Conservation (phyloP, 2,888 invertebrate genomes). For the Nematopogon swammerdamellus region DNA sequence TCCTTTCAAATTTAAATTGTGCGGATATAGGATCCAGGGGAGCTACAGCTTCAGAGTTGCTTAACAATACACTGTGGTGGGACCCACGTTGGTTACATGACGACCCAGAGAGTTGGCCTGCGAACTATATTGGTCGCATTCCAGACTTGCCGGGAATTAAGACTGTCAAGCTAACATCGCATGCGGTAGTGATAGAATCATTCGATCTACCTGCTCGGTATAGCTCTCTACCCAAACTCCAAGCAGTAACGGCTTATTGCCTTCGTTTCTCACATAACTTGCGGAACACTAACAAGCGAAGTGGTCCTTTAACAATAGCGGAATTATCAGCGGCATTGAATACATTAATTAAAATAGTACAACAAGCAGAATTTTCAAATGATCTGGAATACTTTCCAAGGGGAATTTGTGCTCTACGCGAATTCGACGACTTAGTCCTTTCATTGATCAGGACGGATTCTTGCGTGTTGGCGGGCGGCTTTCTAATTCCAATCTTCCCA, state of each 20-base stretch:
- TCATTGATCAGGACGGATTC: neutral
- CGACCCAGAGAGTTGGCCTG: neutral
- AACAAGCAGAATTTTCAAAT: neutral
- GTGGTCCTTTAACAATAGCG: neutral
- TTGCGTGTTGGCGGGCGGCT: neutral
- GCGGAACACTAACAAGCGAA: neutral
- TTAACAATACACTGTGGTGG: neutral
- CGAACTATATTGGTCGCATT: neutral
- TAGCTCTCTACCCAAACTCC: neutral
- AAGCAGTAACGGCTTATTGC: neutral
- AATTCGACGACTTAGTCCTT: neutral
- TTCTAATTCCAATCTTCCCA: neutral
- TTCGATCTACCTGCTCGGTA: neutral
- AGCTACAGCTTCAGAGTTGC: neutral
- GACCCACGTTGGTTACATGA: neutral
- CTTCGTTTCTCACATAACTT: neutral
- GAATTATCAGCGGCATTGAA: neutral
- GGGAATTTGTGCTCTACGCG: neutral
- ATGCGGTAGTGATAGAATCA: neutral
- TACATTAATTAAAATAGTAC: neutral
- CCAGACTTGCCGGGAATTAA: too few species aligned
- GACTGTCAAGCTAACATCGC: too few species aligned
- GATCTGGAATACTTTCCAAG: neutral
- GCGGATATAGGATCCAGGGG: neutral
- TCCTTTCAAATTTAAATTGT: neutral